Conservation (phyloP, 2,797 vertebrate genomes). For the Helicolenus hilgendorfi region DNA sequence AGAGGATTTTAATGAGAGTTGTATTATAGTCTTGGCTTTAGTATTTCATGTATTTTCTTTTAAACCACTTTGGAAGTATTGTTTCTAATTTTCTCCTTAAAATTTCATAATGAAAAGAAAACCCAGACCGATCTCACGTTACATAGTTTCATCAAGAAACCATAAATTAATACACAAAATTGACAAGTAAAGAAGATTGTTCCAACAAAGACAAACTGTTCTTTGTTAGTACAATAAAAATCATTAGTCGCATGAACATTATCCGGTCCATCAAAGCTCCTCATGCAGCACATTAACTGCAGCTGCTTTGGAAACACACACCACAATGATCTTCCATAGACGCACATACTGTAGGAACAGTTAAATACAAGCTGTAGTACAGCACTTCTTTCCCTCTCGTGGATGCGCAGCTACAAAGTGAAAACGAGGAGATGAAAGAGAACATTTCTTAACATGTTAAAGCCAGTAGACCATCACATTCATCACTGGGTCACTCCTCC, state of each 20-base stretch:
- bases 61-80: neutral
- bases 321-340: conserved; percentile 3
- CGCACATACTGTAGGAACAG: neutral
- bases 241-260: conserved; percentile 30
- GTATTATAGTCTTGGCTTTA: neutral
- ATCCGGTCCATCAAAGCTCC: conserved; percentile 32
- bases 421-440: conserved; percentile 70
- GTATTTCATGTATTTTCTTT: neutral
- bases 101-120: neutral
- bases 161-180: neutral
- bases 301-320: conserved; percentile 23
- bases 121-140: neutral
- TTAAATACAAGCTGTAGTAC: neutral
- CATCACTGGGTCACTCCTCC: conserved; percentile 66
- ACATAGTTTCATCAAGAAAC: neutral
- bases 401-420: conserved; percentile 9
- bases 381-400: neutral
- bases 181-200: neutral
- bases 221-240: conserved; percentile 16
- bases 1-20: neutral
- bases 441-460: conserved; percentile 65
- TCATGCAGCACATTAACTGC: conserved; percentile 27
- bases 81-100: neutral
- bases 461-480: conserved; percentile 89
- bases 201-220: conserved; percentile 13